phyloP scores from a whole-genome alignment of 1,140 invertebrate species.

The Zophobas atratus region DNA sequence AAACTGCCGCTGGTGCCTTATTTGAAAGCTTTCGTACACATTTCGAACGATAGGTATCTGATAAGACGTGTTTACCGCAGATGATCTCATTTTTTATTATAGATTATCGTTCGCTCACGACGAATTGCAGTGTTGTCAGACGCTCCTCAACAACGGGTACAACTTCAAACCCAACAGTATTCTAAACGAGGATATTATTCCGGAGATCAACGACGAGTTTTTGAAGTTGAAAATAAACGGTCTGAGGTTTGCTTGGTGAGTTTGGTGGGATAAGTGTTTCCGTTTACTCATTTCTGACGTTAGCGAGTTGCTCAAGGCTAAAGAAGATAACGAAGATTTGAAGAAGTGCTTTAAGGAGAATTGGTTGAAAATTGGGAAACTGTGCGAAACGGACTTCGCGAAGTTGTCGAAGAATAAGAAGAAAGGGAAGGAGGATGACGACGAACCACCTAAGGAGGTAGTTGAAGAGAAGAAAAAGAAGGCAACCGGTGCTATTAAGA shows the following conservation, averaged over 20 bases:
- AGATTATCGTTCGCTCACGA: conserved; percentile 13
- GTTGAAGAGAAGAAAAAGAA: conserved; percentile 10
- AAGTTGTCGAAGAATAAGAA: neutral
- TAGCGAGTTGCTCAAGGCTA: conserved; percentile 8
- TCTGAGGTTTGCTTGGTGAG: conserved; percentile 6
- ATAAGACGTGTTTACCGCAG: neutral
- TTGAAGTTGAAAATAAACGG: conserved; percentile 17
- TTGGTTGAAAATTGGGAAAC: conserved; percentile 40
- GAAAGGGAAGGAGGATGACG: neutral
- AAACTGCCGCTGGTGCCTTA: conserved; percentile 32
- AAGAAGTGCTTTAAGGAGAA: conserved; percentile 24
- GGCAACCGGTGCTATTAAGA: conserved; percentile 1
- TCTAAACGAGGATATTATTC: conserved; percentile 12
- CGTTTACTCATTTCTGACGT: neutral
- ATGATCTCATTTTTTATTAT: neutral
- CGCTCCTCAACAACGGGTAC: conserved; percentile 9
- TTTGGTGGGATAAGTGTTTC: neutral
- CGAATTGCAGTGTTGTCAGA: conserved; percentile 10
- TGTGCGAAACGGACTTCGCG: conserved; percentile 29
- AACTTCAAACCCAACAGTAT: conserved; percentile 20
- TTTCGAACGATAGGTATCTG: conserved; percentile 19
- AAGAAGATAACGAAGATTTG: conserved; percentile 19
- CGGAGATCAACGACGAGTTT: conserved; percentile 25
- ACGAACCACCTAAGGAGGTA: conserved; percentile 1
- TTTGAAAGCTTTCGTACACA: conserved; percentile 21